A percentile compares a stretch with the other conserved stretches of the same genome.
Evolutionary conservation across 1,140 invertebrate genomes (phyloP).

Genomic region (Aphelenchoides fujianensis): DNA sequence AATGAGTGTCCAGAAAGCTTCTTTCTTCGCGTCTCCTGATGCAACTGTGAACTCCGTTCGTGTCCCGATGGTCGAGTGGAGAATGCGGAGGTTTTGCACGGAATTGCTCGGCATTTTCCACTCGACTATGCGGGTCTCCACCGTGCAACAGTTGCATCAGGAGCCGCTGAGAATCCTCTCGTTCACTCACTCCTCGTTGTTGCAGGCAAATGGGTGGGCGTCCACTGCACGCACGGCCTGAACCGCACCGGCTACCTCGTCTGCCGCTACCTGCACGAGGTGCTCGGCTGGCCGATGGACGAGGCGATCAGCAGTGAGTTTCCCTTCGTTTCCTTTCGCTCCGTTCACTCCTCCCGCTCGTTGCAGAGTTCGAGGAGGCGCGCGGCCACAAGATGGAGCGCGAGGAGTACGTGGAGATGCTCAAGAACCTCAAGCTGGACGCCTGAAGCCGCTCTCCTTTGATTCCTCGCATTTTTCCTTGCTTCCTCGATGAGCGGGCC

Average conservation of each 20-base stretch:
- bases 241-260: conserved; percentile 83
- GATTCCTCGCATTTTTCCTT: no score
- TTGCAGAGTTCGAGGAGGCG: conserved; percentile 11
- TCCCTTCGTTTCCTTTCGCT: not conserved
- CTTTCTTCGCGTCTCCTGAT: no score
- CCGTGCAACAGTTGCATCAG: not conserved
- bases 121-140: not conserved
- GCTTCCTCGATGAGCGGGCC: no score
- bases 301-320: conserved; percentile 17
- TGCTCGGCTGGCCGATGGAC: conserved; percentile 9
- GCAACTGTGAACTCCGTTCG: no score
- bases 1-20: no score
- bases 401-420: conserved; percentile 25
- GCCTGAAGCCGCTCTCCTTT: no score
- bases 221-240: conserved; percentile 84
- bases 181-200: not conserved
- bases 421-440: no score
- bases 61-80: no score
- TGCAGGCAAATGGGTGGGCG: conserved; percentile 68
- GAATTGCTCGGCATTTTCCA: conserved; percentile 65
- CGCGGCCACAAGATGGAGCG: conserved; percentile 25
- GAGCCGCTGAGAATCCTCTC: not conserved
- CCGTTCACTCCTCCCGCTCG: not conserved
- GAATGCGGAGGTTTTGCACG: no score
- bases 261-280: conserved; percentile 65